Conservation (phyloP, 2,888 invertebrate species). For the Harpalus rufipes region DNA sequence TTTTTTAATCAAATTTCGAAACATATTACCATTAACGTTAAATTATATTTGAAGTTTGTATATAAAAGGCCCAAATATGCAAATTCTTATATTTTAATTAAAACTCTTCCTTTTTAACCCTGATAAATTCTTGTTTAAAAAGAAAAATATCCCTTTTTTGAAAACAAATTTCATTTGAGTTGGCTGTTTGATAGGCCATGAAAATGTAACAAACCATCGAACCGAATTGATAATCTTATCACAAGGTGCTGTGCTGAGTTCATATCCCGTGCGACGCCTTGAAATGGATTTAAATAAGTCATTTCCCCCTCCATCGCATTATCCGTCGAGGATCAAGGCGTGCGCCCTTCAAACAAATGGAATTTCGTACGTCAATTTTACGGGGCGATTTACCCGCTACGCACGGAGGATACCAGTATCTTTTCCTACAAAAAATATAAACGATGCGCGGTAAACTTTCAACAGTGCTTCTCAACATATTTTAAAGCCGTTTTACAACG, state of each 20-base stretch:
- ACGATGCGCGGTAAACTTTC: constrained; percentile 54
- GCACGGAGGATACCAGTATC: constrained; percentile 39
- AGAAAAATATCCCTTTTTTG: constrained; percentile 2
- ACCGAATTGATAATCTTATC: constrained; percentile 59
- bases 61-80: no score
- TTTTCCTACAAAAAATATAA: constrained; percentile 41
- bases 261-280: constrained; percentile 50
- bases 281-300: constrained; percentile 62
- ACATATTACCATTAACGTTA: no score
- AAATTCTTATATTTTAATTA: background rate
- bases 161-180: constrained; percentile 28
- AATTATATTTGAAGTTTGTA: no score
- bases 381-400: constrained; percentile 51
- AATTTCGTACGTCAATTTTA: constrained; percentile 59
- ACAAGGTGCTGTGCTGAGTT: constrained; percentile 42
- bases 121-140: background rate
- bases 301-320: constrained; percentile 34
- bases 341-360: constrained; percentile 53
- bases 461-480: constrained; percentile 18
- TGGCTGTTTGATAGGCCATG: constrained; percentile 19
- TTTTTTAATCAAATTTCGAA: no score
- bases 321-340: constrained; percentile 42
- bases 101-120: background rate
- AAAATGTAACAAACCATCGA: constrained; percentile 38
- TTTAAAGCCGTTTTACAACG: background rate